Conservation (phyloP, 1,140 invertebrate genomes). For the Aphidius ervi region DNA sequence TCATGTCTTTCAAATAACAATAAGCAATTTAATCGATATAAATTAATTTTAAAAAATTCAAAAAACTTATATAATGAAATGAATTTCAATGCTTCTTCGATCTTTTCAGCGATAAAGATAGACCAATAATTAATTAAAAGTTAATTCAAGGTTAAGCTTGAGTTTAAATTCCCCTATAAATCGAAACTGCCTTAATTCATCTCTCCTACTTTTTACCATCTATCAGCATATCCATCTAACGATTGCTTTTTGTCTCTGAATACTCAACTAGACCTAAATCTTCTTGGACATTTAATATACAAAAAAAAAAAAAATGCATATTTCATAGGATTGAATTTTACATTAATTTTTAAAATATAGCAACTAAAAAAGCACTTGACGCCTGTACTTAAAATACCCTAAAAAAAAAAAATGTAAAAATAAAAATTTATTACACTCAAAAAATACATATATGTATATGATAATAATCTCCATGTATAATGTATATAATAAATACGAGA, state of each 20-base stretch:
- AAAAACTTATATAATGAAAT: neutral
- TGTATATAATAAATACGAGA: too few species aligned
- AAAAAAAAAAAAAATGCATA: slow-evolving; percentile 18
- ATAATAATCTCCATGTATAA: too few species aligned
- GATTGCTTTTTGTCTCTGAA: slow-evolving; percentile 15
- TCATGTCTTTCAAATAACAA: too few species aligned
- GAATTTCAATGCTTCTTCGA: slow-evolving; percentile 8
- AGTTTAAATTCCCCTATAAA: slow-evolving; percentile 6
- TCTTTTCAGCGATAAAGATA: slow-evolving; percentile 16
- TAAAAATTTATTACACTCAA: neutral
- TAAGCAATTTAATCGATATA: too few species aligned
- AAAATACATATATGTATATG: neutral
- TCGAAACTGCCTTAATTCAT: slow-evolving; percentile 10
- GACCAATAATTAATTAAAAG: slow-evolving; percentile 21
- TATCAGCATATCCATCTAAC: neutral
- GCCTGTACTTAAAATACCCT: neutral
- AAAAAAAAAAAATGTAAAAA: too few species aligned
- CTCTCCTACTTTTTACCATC: neutral
- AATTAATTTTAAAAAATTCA: too few species aligned
- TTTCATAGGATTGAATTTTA: slow-evolving; percentile 17
- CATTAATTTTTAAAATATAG: slow-evolving; percentile 17
- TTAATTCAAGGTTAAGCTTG: slow-evolving; percentile 10
- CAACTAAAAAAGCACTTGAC: neutral
- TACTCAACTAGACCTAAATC: slow-evolving; percentile 14
- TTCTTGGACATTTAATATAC: slow-evolving; percentile 2